Percentiles rank a stretch among this genome's conserved stretches.
These are phyloP conservation scores for Ganaspis brasiliensis DNA, from an alignment of 2,888 invertebrate species.

Conservation along the genomic window DNA sequence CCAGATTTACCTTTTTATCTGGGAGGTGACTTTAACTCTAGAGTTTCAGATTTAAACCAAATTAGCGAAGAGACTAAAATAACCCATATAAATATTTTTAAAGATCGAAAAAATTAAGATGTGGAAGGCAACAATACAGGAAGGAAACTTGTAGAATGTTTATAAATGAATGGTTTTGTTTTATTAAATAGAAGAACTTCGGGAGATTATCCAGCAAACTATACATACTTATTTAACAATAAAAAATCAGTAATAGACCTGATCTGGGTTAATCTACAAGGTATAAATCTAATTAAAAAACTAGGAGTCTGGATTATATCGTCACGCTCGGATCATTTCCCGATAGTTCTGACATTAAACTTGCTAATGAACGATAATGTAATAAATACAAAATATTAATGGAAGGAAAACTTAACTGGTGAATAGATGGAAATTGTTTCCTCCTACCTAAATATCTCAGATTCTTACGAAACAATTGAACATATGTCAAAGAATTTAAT, in stretches of 20 bases:
- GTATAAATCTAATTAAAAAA: background rate
- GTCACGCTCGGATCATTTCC: constrained; percentile 9
- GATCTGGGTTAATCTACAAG: background rate
- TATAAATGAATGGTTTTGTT: constrained; percentile 5
- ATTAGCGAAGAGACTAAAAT: background rate
- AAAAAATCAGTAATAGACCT: constrained; percentile 5
- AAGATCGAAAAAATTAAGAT: background rate
- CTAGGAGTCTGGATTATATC: background rate
- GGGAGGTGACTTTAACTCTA: background rate
- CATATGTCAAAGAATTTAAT: constrained; percentile 3
- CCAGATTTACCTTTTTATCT: background rate
- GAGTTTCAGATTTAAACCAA: constrained; percentile 22
- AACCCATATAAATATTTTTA: background rate
- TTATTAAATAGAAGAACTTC: background rate
- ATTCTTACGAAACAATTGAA: background rate
- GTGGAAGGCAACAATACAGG: background rate
- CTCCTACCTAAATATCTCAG: background rate
- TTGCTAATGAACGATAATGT: background rate
- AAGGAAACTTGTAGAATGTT: background rate
- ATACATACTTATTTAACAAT: constrained; percentile 17
- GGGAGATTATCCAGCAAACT: constrained; percentile 10
- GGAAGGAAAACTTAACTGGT: background rate
- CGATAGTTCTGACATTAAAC: background rate
- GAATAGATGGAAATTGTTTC: background rate
- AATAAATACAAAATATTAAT: background rate